phyloP scores from a whole-genome alignment of 2,888 invertebrate species.

The Zele albiditarsus region DNA sequence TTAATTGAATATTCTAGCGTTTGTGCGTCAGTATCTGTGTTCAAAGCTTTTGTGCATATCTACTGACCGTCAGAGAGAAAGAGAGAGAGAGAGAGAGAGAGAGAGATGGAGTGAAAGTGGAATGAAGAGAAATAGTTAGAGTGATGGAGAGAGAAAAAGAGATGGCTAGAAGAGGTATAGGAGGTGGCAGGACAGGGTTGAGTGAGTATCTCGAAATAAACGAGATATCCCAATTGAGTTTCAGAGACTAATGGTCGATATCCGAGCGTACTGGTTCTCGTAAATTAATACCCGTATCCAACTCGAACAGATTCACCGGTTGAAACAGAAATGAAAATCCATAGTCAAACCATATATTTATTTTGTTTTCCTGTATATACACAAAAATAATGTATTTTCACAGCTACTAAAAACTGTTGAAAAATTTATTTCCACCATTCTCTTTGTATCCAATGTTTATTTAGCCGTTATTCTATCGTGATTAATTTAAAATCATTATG shows the following conservation, averaged over 20 bases:
- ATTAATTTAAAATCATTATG: too few species aligned
- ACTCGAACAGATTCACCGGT: constrained; percentile 32
- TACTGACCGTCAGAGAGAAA: neutral
- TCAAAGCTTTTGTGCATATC: constrained; percentile 7
- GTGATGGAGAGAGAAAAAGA: constrained; percentile 25
- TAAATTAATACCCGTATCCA: constrained; percentile 46
- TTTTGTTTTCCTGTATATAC: neutral
- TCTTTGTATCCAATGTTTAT: too few species aligned
- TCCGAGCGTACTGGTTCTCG: constrained; percentile 48
- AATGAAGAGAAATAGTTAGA: constrained; percentile 12
- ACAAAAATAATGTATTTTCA: neutral
- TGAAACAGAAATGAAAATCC: constrained; percentile 30
- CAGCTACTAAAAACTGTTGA: neutral
- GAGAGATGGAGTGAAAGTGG: neutral
- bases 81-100: constrained; percentile 9
- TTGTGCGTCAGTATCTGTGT: neutral
- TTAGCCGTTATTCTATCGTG: too few species aligned
- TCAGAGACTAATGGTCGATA: constrained; percentile 61
- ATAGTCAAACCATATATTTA: neutral
- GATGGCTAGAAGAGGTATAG: neutral
- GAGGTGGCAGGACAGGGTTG: neutral
- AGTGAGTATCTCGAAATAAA: constrained; percentile 43
- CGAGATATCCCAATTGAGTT: constrained; percentile 55
- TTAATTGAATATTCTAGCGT: constrained; percentile 11
- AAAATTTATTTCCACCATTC: too few species aligned